Conservation (phyloP, 2,797 vertebrate species). For the Pogoniulus pusillus region DNA sequence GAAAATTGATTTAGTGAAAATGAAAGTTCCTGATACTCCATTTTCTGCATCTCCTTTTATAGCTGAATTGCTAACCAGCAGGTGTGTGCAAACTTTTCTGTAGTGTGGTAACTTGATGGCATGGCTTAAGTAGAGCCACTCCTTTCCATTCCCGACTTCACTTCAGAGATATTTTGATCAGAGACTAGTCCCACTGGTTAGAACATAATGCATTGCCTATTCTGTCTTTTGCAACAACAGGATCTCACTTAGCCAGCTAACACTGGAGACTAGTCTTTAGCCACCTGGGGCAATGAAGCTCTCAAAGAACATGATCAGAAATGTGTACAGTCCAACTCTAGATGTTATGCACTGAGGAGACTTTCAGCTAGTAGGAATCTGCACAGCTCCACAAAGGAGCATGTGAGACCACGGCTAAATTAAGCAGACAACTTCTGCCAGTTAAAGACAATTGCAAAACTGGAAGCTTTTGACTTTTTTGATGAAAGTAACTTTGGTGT, state of each 20-base stretch:
- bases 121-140: neutral
- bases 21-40: neutral
- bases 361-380: neutral
- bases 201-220: neutral
- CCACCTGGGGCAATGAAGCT: neutral
- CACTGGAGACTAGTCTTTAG: neutral
- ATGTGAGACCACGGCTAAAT: neutral
- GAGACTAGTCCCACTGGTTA: neutral
- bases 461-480: neutral
- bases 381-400: neutral
- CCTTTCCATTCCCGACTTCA: neutral
- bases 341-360: neutral
- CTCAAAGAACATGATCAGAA: neutral
- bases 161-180: neutral
- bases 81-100: neutral
- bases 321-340: neutral
- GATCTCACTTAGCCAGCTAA: neutral
- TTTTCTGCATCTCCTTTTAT: neutral
- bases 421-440: neutral
- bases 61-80: neutral
- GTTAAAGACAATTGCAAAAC: neutral
- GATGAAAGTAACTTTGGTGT: neutral
- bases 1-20: conserved; percentile 42
- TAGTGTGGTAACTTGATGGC: neutral
- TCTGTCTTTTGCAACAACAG: neutral